Base-by-base conservation (phyloP, 92 coral and sea anemone species). In the Siderastrea siderea region DNA sequence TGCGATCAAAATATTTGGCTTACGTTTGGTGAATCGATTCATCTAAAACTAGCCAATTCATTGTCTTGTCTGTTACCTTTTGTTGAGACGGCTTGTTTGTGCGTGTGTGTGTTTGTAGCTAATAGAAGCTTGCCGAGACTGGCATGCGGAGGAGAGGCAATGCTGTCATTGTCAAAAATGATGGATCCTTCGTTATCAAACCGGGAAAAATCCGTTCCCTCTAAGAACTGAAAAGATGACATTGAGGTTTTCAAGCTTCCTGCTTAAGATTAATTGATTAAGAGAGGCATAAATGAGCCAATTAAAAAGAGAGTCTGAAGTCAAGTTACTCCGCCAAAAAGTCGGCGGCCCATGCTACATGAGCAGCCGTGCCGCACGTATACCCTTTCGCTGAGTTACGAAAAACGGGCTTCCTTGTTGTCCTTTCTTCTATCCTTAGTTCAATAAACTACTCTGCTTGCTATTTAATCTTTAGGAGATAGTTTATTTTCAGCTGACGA, bases 1-100 rank as follows among this genome's bases (percentile, higher is more conserved):
- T 47, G 6, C 49, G 73, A 63, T 72, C 87, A 13, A 47, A 62
- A 73, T 74, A 26, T 84, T 84, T 48, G 80, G 87, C 87, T 83
- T 73, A 47, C 48, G 65, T 49, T 64, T 84, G 51, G 53, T 49
- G 17, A 77, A 77, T 77, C 55, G 19, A 61, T 60, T 62, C 8
- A 7, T 59, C 67, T 57, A 12, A 53, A 74, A 19, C 26, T 5
- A 26, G n/a, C 57, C 79, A 19, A 58, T 61, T 62, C 51, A 6
- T 46, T 49, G 60, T 59, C n/a, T 19, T 26, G 57, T 26, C 46
- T 0, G 61, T 72, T 59, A 73, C 46, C 87, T 83, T 12, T 63
- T 47, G 48, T 84, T 63, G 55, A 71, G 55, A 55, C 65, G 51
- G 6, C 7, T 68, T 9, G 47, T 53, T 3, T 16, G 64, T 71